Evolutionary conservation across 2,113 vertebrate genomes (phyloP), one percentile per base, ranked within the genome.

Genomic region (Cathartes aura): DNA sequence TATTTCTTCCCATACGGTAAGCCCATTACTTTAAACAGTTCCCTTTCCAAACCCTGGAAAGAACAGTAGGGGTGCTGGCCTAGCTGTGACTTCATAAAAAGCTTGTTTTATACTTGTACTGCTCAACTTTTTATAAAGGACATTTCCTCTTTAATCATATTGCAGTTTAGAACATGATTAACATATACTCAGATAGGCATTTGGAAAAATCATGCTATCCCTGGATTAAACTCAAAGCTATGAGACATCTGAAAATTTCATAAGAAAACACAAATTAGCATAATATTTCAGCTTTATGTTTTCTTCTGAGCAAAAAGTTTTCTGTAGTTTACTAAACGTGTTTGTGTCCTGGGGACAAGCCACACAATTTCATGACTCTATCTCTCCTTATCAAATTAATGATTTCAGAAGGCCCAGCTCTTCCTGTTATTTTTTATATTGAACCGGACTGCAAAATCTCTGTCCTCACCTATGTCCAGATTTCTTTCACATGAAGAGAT

Each of bases 181-280:
- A 82, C 15, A 34, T 64, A 45, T 13, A 82, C 8, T 11, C 26
- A 80, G 55, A 52, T 5, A 85, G 1, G 11, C 27, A 68, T 67
- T 67, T 47, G 48, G 42, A 82, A 89, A 90, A 82, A 20, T 10
- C 13, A 23, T 47, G 12, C 11, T 81, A 36, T 15, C 22, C 8
- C 36, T 85, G n/a, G 52, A 59, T 63, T 87, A 90, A 91, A 72
- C 22, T 64, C 43, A 71, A 29, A 22, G 22, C 6, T 55, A 29
- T 9, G 3, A 88, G 11, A 85, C 8, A 48, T 4, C 6, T 21
- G 24, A 72, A 80, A 59, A 53, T 20, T 52, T 30, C 0, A 0
- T 52, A 60, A 50, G 59, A 85, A 90, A 87, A 58, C 24, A 42
- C 0, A 0, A 60, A 85, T 47, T 59, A 30, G 14, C 0, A 0